Conservation (phyloP, 2,797 vertebrate species). For the Myripristis murdjan region DNA sequence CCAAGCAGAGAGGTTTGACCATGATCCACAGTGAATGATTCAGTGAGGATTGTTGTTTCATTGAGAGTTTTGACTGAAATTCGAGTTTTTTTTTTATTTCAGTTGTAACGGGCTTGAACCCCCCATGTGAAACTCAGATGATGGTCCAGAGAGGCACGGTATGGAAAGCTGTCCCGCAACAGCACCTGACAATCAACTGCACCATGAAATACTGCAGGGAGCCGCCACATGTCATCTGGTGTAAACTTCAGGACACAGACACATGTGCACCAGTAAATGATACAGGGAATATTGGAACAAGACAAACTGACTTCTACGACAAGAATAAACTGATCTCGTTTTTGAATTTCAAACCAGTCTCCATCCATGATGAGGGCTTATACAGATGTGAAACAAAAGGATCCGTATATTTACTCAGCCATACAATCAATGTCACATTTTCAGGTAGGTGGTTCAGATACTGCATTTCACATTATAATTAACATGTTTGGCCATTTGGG, state of each 20-base stretch:
- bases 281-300: slow-evolving; percentile 38
- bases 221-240: slow-evolving; percentile 55
- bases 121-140: slow-evolving; percentile 35
- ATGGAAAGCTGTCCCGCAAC: neutral
- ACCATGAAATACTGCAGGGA: slow-evolving; percentile 53
- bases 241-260: slow-evolving; percentile 22
- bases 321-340: slow-evolving; percentile 25
- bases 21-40: too few species aligned
- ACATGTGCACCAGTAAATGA: neutral
- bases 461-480: neutral
- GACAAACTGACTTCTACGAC: rapidly evolving
- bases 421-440: slow-evolving; percentile 66
- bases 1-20: too few species aligned
- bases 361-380: slow-evolving; percentile 42
- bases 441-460: slow-evolving; percentile 59
- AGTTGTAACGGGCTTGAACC: slow-evolving; percentile 22
- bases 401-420: neutral
- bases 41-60: too few species aligned
- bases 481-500: too few species aligned
- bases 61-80: neutral
- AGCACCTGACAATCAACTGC: slow-evolving; percentile 50
- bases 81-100: too few species aligned
- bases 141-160: slow-evolving; percentile 3
- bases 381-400: slow-evolving; percentile 55
- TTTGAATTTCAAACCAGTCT: slow-evolving; percentile 69